A percentile compares a stretch with the other conserved stretches of the same genome.
phyloP scores from a whole-genome alignment of 1,140 invertebrate species.

The Danaus plexippus region DNA sequence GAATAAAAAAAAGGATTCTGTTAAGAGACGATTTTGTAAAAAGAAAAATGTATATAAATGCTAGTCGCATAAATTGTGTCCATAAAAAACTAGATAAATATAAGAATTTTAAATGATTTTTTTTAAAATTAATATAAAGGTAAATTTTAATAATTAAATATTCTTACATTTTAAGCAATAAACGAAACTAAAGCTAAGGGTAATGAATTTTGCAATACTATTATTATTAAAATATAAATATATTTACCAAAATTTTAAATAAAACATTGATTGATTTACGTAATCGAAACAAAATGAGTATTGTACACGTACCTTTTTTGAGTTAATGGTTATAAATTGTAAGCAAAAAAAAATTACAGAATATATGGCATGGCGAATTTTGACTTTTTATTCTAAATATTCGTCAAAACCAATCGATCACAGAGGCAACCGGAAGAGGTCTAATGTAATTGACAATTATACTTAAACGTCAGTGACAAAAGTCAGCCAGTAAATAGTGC shows the following conservation, averaged over 20 bases:
- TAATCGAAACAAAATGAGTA: slow-evolving; percentile 7
- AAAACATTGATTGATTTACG: slow-evolving; percentile 3
- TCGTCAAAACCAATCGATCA: slow-evolving; percentile 18
- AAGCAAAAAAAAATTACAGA: slow-evolving; percentile 9
- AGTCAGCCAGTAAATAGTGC: slow-evolving; percentile 5
- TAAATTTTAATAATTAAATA: slow-evolving; percentile 2
- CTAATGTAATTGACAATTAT: slow-evolving; percentile 14
- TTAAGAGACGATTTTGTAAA: no score
- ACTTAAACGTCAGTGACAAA: slow-evolving; percentile 10
- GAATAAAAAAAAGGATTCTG: slow-evolving; percentile 5
- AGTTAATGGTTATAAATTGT: slow-evolving; percentile 1
- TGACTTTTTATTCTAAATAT: slow-evolving; percentile 16
- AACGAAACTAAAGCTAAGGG: no score
- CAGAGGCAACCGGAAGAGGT: slow-evolving; percentile 20
- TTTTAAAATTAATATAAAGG: not conserved
- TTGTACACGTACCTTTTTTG: slow-evolving; percentile 8
- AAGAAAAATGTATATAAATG: no score
- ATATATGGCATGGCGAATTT: slow-evolving; percentile 20
- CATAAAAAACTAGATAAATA: not conserved
- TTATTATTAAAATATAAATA: slow-evolving; percentile 1
- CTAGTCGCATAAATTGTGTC: no score
- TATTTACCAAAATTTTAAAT: slow-evolving; percentile 4
- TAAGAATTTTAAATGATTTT: not conserved
- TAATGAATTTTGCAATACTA: no score
- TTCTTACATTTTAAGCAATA: not conserved